A percentile compares a stretch with the other conserved stretches of the same genome.
Conservation (phyloP, 2,888 invertebrate species). For the Nineta flava region DNA sequence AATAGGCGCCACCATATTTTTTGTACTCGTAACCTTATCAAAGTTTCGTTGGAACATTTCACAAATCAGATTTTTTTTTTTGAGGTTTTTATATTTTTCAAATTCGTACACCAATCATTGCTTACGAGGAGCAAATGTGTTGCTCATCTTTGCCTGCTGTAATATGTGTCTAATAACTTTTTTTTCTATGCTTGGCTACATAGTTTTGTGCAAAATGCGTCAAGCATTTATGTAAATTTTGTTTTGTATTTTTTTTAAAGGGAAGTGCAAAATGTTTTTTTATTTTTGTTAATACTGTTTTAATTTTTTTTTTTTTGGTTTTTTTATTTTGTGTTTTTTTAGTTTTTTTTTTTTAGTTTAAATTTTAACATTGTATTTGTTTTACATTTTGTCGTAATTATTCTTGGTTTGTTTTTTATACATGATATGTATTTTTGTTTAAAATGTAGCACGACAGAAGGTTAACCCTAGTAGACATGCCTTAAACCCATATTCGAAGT, state of each 20-base stretch:
- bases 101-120: not conserved
- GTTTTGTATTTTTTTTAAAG: not conserved
- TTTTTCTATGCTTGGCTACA: not conserved
- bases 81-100: not conserved
- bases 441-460: slow-evolving; percentile 1
- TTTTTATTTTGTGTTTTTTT: not conserved
- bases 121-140: no score
- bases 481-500: slow-evolving; percentile 7
- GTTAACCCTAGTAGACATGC: not conserved
- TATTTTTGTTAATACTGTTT: not conserved
- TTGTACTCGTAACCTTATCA: not conserved
- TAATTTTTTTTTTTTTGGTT: not conserved
- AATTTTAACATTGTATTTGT: no score
- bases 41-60: not conserved
- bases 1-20: not conserved
- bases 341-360: not conserved
- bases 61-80: not conserved
- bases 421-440: slow-evolving; percentile 5
- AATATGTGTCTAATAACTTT: not conserved
- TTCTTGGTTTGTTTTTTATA: not conserved
- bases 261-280: slow-evolving; percentile 3
- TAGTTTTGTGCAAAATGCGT: not conserved
- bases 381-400: no score
- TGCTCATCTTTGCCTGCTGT: no score
- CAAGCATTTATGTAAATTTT: not conserved